These are phyloP conservation scores for Oxystoma pomonae DNA, from an alignment of 2,888 invertebrate genomes.

Conservation along the genomic window DNA sequence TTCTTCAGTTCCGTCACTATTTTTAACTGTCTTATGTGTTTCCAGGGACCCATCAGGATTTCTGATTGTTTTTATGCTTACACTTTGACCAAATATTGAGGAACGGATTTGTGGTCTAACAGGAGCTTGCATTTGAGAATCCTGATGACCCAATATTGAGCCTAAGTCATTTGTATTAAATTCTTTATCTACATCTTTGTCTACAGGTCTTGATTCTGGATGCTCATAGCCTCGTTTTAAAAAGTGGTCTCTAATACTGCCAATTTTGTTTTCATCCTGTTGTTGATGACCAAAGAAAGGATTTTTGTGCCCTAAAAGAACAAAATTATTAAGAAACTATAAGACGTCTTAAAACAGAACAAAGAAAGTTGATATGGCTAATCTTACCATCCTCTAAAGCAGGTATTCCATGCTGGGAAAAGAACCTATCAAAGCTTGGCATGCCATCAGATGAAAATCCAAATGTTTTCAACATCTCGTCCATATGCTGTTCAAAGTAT, in stretches of 20 bases:
- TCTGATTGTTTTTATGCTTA: constrained; percentile 52
- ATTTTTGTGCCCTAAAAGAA: too few species aligned
- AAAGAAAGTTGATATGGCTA: too few species aligned
- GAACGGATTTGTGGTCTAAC: neutral
- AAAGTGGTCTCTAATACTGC: constrained; percentile 50
- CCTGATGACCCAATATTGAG: neutral
- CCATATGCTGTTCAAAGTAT: constrained; percentile 59
- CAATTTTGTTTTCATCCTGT: neutral
- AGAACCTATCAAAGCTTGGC: constrained; percentile 24
- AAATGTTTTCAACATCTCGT: constrained; percentile 53
- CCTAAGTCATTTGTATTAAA: constrained; percentile 11
- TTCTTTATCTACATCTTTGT: constrained; percentile 34
- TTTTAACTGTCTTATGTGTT: constrained; percentile 53
- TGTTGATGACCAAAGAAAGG: neutral
- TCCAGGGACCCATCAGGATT: constrained; percentile 58
- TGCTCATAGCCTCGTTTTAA: constrained; percentile 51
- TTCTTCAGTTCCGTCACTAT: constrained; percentile 57
- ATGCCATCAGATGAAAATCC: constrained; percentile 31
- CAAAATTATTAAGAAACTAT: too few species aligned
- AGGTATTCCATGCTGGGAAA: constrained; percentile 11
- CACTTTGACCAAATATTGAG: constrained; percentile 50
- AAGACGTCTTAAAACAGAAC: too few species aligned
- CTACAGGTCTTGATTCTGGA: constrained; percentile 31
- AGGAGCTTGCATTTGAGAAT: neutral
- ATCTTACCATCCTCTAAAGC: constrained; percentile 18